Evolutionary conservation across 1,140 invertebrate species (phyloP).

Genomic region (Drosophila sp.): DNA sequence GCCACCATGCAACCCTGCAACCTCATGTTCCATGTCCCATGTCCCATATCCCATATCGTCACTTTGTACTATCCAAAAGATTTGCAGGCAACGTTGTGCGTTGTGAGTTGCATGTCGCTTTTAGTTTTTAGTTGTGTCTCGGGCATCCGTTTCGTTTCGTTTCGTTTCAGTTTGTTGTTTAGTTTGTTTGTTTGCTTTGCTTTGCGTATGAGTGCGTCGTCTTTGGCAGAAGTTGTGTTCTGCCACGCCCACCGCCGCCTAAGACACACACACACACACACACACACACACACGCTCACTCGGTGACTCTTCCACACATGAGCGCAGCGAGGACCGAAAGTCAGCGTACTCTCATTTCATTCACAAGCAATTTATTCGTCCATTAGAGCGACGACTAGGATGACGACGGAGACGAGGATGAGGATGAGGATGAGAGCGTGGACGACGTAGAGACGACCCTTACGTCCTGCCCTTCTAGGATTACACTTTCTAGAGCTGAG

Average conservation of each 20-base stretch:
- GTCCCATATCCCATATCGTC: slow-evolving; percentile 21
- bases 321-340: slow-evolving; percentile 27
- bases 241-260: slow-evolving; percentile 62
- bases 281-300: neutral
- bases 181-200: slow-evolving; percentile 69
- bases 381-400: slow-evolving; percentile 71
- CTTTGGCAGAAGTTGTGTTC: slow-evolving; percentile 51
- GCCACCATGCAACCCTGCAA: neutral
- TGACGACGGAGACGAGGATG: neutral
- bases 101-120: slow-evolving; percentile 62
- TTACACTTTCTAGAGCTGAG: slow-evolving; percentile 61
- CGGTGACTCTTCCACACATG: slow-evolving; percentile 27
- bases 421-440: neutral
- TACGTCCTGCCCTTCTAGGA: slow-evolving; percentile 71
- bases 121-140: slow-evolving; percentile 79
- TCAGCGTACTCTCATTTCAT: slow-evolving; percentile 80
- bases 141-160: slow-evolving; percentile 68
- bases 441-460: slow-evolving; percentile 39
- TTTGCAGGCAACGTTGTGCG: slow-evolving; percentile 22
- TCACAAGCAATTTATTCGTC: slow-evolving; percentile 83
- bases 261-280: slow-evolving; percentile 13
- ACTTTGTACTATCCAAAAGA: slow-evolving; percentile 33
- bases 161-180: slow-evolving; percentile 52
- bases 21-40: slow-evolving; percentile 5
- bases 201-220: slow-evolving; percentile 76